Percentiles rank a stretch among this genome's conserved stretches.
phyloP scores from a whole-genome alignment of 23 tunicate species.

The Botrylloides violaceus region DNA sequence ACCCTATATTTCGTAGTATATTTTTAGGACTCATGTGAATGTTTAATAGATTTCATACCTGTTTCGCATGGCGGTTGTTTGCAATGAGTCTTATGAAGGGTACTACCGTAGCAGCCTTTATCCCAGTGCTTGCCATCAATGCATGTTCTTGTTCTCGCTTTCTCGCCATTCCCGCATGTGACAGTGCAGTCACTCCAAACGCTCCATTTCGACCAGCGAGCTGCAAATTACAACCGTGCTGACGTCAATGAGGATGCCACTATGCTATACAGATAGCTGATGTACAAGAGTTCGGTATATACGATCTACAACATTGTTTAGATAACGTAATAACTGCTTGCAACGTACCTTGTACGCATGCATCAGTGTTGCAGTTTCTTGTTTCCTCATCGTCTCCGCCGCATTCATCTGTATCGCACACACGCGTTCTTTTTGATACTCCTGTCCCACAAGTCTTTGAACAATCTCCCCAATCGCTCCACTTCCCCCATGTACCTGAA shows the following conservation, averaged over 20 bases:
- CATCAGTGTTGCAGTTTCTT: not conserved
- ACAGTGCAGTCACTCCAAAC: conserved; percentile 13
- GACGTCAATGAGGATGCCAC: no score
- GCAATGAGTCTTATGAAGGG: not conserved
- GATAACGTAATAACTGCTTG: not conserved
- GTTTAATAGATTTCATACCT: no score
- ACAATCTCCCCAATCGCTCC: conserved; percentile 15
- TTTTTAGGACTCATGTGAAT: no score
- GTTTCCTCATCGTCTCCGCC: conserved; percentile 14
- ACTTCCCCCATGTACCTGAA: conserved; percentile 5
- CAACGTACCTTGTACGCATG: not conserved
- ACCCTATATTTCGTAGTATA: no score
- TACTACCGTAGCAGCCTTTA: conserved; percentile 6
- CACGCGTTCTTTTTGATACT: not conserved
- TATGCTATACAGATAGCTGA: no score
- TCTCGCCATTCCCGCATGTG: conserved; percentile 13
- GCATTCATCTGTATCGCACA: conserved; percentile 11
- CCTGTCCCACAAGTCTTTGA: conserved; percentile 17
- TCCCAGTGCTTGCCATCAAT: conserved; percentile 20
- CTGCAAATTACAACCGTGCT: no score
- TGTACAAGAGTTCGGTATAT: no score
- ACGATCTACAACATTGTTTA: no score
- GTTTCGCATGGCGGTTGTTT: conserved; percentile 9
- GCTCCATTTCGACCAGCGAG: conserved; percentile 6
- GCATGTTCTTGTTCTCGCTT: conserved; percentile 6